Base-by-base conservation (phyloP, 2,888 invertebrate species). In the Alcis repandata region DNA sequence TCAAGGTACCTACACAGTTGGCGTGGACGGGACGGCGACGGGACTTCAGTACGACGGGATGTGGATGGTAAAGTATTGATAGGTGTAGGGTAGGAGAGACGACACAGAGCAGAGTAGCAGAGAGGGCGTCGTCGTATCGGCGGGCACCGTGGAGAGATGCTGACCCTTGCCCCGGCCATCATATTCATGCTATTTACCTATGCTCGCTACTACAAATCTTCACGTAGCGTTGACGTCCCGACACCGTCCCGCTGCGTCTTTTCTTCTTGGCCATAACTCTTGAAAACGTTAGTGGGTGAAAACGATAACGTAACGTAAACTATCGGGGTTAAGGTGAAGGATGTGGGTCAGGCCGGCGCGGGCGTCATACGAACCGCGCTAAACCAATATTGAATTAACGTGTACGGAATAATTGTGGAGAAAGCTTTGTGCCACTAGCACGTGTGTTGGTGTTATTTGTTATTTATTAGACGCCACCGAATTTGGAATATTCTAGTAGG, bases 301-400 rank as follows among this genome's bases (percentile, higher is more conserved):
- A 75, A 70, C 70, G 75, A 78, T 80, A 78, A 76, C 51, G 68
- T 72, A 76, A 67, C 53, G 66, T 69, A 63, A 73, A 74, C 67
- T 72, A 76, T 74, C 70, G 73, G 70, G 82, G 77, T 77, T 68
- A 86, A 87, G 85, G 84, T 84, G 80, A 84, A 85, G 83, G 85
- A 87, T 88, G 84, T 89, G 78, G 87, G 87, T 83, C 87, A 82
- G 62, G 74, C 69, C 73, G 71, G 71, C 75, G 73, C 77, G 74
- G 79, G 75, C 83, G 84, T 80, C 76, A 72, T 72, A 73, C 75
- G 77, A 85, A 86, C 84, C 79, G 84, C 84, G 89, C 80, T 89
- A 86, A 87, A 84, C 87, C 83, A 92, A 93, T 91, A 92, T 92
- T 92, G 88, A 90, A 89, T 87, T 89, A 90, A 89, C 91, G 86